phyloP scores from a whole-genome alignment of 2,113 vertebrate species.

The Salvelinus alpinus region DNA sequence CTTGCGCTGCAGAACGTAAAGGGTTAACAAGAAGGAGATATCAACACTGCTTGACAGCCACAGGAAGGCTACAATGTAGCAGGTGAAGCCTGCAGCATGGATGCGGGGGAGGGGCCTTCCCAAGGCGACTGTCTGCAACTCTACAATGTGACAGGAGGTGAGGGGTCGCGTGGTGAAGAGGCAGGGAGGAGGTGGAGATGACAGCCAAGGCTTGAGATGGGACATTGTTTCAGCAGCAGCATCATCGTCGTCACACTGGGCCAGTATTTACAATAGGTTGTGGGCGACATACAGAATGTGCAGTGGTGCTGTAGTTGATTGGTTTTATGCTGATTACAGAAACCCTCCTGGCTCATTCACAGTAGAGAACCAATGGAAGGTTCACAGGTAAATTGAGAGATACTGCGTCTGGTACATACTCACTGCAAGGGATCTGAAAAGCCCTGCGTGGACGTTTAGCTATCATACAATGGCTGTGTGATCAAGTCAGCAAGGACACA shows the following conservation, averaged over 20 bases:
- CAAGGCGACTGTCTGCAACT: background rate
- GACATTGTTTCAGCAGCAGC: background rate
- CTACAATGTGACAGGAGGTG: constrained; percentile 3
- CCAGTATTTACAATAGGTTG: background rate
- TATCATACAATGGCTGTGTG: too few relatives aligned
- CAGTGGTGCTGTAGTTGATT: too few relatives aligned
- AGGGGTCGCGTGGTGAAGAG: constrained; percentile 21
- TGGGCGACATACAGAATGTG: background rate
- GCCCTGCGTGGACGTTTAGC: background rate
- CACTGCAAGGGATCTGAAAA: too few relatives aligned
- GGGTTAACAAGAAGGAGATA: constrained; percentile 9
- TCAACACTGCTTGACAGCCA: background rate
- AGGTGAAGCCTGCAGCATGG: background rate
- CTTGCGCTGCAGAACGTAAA: background rate
- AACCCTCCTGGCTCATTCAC: too few relatives aligned
- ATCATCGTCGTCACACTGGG: background rate
- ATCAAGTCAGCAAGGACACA: background rate
- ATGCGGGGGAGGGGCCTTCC: background rate
- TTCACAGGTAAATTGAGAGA: too few relatives aligned
- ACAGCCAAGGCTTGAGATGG: background rate
- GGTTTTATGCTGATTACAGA: too few relatives aligned
- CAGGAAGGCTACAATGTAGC: background rate
- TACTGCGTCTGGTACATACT: too few relatives aligned
- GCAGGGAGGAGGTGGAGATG: background rate
- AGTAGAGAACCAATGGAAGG: background rate